Base-by-base conservation (phyloP, 2,888 invertebrate species). In the Bellardia bayeri region DNA sequence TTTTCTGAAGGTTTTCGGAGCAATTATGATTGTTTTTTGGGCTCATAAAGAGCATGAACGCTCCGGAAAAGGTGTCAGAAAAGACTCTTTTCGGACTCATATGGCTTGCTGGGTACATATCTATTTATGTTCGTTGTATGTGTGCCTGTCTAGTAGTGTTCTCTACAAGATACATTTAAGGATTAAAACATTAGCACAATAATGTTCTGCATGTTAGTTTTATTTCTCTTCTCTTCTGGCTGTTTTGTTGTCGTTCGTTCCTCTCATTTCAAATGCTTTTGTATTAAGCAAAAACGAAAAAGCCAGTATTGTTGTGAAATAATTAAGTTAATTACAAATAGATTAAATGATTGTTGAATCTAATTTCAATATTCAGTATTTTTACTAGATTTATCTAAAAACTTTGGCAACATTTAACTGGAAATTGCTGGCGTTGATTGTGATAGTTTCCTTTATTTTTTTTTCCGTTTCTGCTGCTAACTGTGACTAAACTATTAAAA, bases 321-420 rank as follows among this genome's bases (percentile, higher is more conserved):
- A 87, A 87, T 87, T 87, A 87, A 85, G 79, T 87, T 85, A 82
- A 85, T 87, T 87, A 79, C 75, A 79, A 87, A 85, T 82, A 75
- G 82, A 79, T 86, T 82, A 58, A 81, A 66, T 83, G 78, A 76
- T 85, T 85, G 63, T 80, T 80, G 61, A 63, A 85, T 80, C 85
- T 63, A 54, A 80, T 85, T 85, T 80, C 74, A 85, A 80, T 80
- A 80, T 74, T 68, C 58, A 23, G 30, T 63, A 23, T 42, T 76
- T 58, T 76, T 42, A 2, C 1, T 69, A 37, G 14, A 37, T 58
- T 45, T 51, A 0, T 49, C 14, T 61, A 37, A 33, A 68, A 76
- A 76, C 23, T 23, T 69, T 83, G 76, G 69, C 76, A 76, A 63
- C 51, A 69, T 33, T 69, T 76, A 40, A 6, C 42, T 23, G 2